These are phyloP conservation scores for Intoshia linei DNA, from an alignment of 1,140 invertebrate species.

Conservation along the genomic window DNA sequence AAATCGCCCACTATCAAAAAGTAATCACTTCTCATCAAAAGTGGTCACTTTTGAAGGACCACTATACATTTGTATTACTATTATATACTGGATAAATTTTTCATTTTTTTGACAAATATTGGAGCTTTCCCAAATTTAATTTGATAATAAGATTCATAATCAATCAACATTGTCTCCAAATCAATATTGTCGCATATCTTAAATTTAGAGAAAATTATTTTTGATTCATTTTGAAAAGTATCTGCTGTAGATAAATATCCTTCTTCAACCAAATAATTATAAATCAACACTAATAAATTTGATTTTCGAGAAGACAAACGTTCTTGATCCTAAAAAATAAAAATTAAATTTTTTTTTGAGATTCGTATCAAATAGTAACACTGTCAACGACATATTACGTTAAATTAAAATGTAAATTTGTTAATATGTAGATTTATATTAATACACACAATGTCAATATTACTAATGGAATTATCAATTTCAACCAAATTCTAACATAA, in stretches of 20 bases:
- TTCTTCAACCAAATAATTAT: constrained; percentile 38
- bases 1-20: too few relatives aligned
- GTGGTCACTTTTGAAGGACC: too few relatives aligned
- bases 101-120: constrained; percentile 33
- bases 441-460: too few relatives aligned
- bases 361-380: background rate
- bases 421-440: too few relatives aligned
- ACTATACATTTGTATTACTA: too few relatives aligned
- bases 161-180: constrained; percentile 45
- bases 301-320: constrained; percentile 32
- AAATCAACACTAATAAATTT: constrained; percentile 39
- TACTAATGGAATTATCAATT: too few relatives aligned
- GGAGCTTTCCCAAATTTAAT: constrained; percentile 51
- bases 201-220: constrained; percentile 31
- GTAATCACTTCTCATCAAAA: too few relatives aligned
- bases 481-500: too few relatives aligned
- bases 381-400: background rate
- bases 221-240: constrained; percentile 29
- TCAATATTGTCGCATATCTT: constrained; percentile 61
- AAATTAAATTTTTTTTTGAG: background rate
- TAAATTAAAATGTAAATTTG: background rate
- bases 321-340: constrained; percentile 20
- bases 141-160: constrained; percentile 52
- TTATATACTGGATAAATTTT: too few relatives aligned
- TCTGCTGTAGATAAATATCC: constrained; percentile 25